Conservation (phyloP, 2,113 vertebrate species). For the Gadus chalcogrammus region DNA sequence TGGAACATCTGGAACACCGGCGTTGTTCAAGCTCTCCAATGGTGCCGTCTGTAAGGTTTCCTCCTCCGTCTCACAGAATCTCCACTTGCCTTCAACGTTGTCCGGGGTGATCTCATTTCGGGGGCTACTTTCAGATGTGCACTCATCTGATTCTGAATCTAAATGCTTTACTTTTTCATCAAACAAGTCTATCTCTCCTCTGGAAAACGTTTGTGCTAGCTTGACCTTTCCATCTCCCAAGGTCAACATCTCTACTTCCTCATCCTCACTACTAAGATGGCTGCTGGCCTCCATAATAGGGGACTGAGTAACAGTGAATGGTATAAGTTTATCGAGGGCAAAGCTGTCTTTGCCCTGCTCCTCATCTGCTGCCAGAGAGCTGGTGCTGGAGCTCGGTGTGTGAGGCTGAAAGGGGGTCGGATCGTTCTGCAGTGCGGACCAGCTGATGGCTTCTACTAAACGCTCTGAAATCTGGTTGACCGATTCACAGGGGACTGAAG, state of each 20-base stretch:
- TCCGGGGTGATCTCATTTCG: background rate
- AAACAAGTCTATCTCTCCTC: no score
- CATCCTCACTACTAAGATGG: no score
- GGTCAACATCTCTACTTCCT: no score
- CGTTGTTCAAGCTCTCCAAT: background rate
- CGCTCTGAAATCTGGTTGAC: constrained; percentile 2
- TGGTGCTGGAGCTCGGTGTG: background rate
- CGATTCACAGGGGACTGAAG: constrained; percentile 4
- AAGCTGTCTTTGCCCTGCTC: background rate
- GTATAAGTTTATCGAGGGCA: background rate
- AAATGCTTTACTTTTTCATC: background rate
- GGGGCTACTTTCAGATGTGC: background rate
- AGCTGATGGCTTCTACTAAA: background rate
- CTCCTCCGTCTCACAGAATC: background rate
- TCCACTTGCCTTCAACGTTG: no score
- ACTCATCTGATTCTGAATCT: background rate
- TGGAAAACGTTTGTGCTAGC: no score
- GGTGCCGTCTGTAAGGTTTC: background rate
- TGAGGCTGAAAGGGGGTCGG: constrained; percentile 13
- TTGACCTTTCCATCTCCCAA: no score
- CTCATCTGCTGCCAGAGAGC: background rate
- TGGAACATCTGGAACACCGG: background rate
- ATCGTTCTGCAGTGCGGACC: constrained; percentile 3
- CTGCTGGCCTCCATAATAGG: background rate
- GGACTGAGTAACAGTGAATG: background rate